Conservation (phyloP, 2,113 vertebrate genomes). For the Cairina moschata region DNA sequence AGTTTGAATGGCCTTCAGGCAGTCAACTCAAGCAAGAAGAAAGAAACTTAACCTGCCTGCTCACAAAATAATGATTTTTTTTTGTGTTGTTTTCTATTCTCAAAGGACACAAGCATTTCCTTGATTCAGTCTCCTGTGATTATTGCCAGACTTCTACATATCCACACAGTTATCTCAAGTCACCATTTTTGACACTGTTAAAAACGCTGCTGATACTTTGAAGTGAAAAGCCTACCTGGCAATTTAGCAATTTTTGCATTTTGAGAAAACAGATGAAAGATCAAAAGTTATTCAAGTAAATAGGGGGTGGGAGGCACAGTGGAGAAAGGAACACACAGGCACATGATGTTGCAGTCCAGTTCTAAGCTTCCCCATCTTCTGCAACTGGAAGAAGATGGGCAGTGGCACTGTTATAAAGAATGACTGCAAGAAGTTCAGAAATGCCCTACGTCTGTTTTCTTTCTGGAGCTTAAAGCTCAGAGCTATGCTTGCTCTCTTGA, state of each 20-base stretch:
- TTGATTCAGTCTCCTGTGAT: not conserved
- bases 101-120: not conserved
- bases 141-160: not conserved
- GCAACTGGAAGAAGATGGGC: not conserved
- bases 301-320: not conserved
- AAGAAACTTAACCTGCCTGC: not conserved
- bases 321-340: not conserved
- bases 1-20: constrained; percentile 39
- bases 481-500: not conserved
- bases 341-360: not conserved
- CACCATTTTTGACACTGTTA: not conserved
- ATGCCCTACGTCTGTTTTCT: not conserved
- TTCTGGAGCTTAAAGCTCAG: not conserved
- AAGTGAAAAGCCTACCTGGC: not conserved
- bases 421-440: not conserved
- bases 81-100: not conserved
- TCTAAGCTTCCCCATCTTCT: not conserved
- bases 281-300: not conserved
- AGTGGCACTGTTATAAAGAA: not conserved
- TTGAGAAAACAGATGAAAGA: not conserved
- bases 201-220: not conserved
- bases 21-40: not conserved
- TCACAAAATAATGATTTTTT: not conserved
- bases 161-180: not conserved
- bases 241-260: not conserved